Evolutionary conservation across 1,140 invertebrate genomes (phyloP).

Genomic region (Bombus turneri): DNA sequence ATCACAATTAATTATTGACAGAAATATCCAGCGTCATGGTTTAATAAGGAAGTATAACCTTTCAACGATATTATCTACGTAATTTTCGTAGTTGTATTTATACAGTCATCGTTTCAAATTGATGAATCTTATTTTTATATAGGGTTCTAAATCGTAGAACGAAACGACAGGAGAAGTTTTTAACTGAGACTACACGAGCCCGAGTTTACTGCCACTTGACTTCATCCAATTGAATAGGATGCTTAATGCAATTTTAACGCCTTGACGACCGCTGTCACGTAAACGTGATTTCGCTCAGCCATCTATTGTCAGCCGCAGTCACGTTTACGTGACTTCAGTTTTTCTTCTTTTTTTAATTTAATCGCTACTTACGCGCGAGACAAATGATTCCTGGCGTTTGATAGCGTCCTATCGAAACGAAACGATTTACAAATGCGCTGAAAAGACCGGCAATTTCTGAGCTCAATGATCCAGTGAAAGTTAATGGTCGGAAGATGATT

Average conservation of each 20-base stretch:
- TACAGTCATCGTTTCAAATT: background rate
- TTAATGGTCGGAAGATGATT: too few relatives aligned
- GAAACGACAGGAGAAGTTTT: background rate
- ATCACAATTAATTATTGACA: background rate
- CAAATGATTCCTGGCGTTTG: too few relatives aligned
- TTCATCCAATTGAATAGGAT: background rate
- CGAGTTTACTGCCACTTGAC: background rate
- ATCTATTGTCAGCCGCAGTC: too few relatives aligned
- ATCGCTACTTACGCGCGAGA: too few relatives aligned
- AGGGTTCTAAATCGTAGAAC: background rate
- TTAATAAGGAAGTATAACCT: background rate
- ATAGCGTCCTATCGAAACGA: too few relatives aligned
- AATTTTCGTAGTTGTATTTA: background rate
- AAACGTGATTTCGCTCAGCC: too few relatives aligned
- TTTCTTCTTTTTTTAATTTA: background rate
- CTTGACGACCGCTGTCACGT: too few relatives aligned
- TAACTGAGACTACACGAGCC: background rate
- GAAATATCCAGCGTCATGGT: background rate
- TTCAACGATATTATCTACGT: background rate
- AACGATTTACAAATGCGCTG: too few relatives aligned
- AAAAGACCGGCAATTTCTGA: too few relatives aligned
- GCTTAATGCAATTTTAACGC: constrained; percentile 36
- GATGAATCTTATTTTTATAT: background rate
- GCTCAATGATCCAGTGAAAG: too few relatives aligned
- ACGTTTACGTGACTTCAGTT: constrained; percentile 17